Conservation (phyloP, 2,888 invertebrate species). For the Drosophila subsilvestris region DNA sequence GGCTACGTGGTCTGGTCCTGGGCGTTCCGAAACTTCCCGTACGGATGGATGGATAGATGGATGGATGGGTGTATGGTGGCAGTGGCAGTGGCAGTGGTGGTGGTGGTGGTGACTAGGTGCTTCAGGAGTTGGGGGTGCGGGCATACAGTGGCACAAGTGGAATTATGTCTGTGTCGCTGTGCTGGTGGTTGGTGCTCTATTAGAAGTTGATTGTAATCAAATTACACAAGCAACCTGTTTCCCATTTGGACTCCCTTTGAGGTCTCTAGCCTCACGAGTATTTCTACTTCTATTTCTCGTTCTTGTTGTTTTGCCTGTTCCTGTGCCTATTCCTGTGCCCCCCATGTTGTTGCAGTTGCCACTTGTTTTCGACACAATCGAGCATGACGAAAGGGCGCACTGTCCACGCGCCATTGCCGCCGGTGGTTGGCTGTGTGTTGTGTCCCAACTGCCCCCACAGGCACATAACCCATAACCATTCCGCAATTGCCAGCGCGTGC, state of each 20-base stretch:
- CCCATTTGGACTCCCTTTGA: slow-evolving; percentile 2
- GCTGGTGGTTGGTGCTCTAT: slow-evolving; percentile 74
- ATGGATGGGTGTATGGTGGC: not conserved
- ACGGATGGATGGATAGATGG: not conserved
- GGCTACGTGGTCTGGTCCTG: slow-evolving; percentile 14
- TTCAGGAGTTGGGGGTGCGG: not conserved
- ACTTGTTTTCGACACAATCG: slow-evolving; percentile 79
- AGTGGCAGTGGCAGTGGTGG: not conserved
- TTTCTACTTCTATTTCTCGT: slow-evolving; percentile 19
- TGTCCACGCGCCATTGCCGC: slow-evolving; percentile 68
- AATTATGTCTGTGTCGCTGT: slow-evolving; percentile 25
- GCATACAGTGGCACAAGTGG: slow-evolving; percentile 41
- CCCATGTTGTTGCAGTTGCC: slow-evolving; percentile 33
- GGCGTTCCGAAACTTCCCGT: slow-evolving; percentile 27
- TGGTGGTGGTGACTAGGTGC: slow-evolving; percentile 1
- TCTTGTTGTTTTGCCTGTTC: slow-evolving; percentile 27
- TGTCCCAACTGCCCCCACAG: slow-evolving; percentile 26
- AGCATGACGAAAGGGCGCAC: slow-evolving; percentile 75
- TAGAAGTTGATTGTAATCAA: slow-evolving; percentile 82
- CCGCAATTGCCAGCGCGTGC: slow-evolving; percentile 53
- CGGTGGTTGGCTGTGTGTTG: slow-evolving; percentile 67
- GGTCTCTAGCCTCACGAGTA: slow-evolving; percentile 15
- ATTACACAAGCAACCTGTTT: slow-evolving; percentile 82
- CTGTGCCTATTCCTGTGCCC: not conserved
- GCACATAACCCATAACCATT: slow-evolving; percentile 43